These are phyloP conservation scores for Thamnophis sirtalis DNA, from an alignment of 2,113 vertebrate genomes.

Conservation along the genomic window DNA sequence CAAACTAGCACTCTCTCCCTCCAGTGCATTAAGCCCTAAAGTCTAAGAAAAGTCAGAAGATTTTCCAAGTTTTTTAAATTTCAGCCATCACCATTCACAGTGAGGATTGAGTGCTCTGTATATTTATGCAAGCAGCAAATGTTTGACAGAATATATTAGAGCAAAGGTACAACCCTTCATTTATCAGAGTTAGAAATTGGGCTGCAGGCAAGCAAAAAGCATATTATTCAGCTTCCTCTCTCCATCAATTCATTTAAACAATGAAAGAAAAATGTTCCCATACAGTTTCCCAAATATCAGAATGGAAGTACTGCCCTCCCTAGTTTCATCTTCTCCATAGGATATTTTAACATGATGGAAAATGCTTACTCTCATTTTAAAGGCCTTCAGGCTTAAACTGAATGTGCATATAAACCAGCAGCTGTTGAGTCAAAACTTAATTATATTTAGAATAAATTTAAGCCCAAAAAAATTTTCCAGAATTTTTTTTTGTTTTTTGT, in stretches of 20 bases:
- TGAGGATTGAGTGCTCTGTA: neutral
- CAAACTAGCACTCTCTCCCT: neutral
- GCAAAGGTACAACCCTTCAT: neutral
- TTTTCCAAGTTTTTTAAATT: neutral
- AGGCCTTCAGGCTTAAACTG: neutral
- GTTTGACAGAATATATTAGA: neutral
- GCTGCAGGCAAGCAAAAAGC: neutral
- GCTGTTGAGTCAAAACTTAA: neutral
- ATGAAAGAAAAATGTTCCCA: neutral
- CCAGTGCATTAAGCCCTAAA: neutral
- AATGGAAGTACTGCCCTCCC: neutral
- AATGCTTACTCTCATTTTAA: neutral
- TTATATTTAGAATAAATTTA: neutral
- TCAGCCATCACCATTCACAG: neutral
- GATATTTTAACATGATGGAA: neutral
- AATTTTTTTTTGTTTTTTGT: too few relatives aligned
- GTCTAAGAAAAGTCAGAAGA: neutral
- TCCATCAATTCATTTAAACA: neutral
- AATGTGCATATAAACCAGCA: neutral
- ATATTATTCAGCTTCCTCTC: neutral
- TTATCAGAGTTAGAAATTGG: neutral
- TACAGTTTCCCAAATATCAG: neutral
- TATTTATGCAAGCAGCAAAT: neutral
- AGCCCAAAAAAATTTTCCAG: neutral
- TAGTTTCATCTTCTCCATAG: neutral